phyloP scores from a whole-genome alignment of 2,888 invertebrate genomes.

The Acronicta alni region DNA sequence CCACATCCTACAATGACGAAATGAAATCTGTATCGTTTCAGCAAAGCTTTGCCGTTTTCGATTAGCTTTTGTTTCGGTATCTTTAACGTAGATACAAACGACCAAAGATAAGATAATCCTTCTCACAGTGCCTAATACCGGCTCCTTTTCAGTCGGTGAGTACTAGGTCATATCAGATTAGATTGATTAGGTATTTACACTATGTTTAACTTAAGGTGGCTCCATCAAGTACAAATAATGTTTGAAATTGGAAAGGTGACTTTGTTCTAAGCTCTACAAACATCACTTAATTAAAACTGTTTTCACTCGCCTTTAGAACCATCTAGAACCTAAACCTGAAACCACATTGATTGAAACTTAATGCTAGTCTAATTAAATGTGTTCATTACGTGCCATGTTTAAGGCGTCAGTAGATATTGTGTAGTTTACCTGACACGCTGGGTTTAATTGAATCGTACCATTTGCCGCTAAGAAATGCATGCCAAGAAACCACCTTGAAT shows the following conservation, averaged over 20 bases:
- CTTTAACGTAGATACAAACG: neutral
- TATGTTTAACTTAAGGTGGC: neutral
- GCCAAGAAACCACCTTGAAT: conserved; percentile 11
- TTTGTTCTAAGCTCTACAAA: conserved; percentile 24
- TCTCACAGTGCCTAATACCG: neutral
- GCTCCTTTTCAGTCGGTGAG: too few species aligned
- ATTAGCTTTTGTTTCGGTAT: conserved; percentile 21
- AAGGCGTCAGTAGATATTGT: conserved; percentile 22
- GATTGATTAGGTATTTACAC: too few species aligned
- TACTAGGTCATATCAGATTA: too few species aligned
- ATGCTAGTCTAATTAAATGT: conserved; percentile 33
- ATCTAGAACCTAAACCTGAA: neutral
- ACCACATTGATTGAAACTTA: conserved; percentile 28
- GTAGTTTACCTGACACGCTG: conserved; percentile 4
- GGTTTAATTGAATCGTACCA: conserved; percentile 23
- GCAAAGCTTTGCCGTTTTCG: conserved; percentile 6
- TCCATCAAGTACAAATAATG: neutral
- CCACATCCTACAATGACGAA: conserved; percentile 36
- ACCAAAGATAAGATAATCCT: neutral
- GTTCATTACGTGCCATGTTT: conserved; percentile 18
- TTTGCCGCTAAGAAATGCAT: conserved; percentile 11
- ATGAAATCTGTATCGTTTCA: conserved; percentile 16
- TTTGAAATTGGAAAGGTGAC: neutral
- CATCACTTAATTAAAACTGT: conserved; percentile 28
- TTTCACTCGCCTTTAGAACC: neutral